A percentile compares a stretch with the other conserved stretches of the same genome.
Evolutionary conservation across 2,888 invertebrate genomes (phyloP).

Genomic region (Lagria hirta): DNA sequence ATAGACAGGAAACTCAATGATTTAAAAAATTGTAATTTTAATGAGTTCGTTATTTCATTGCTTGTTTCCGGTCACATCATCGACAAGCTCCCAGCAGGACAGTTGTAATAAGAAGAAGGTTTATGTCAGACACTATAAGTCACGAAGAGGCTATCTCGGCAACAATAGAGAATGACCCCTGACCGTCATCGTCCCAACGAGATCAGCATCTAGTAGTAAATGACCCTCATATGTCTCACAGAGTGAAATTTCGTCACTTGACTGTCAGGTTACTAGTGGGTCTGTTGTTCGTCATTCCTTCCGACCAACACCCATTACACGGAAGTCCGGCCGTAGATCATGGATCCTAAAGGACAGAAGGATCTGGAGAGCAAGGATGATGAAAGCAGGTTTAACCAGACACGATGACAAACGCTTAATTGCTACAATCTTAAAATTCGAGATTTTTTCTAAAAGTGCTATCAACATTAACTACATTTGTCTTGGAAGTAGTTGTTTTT

Average conservation of each 20-base stretch:
- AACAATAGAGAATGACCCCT: constrained; percentile 31
- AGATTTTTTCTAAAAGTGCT: too few relatives aligned
- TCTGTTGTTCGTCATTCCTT: constrained; percentile 34
- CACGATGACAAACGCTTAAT: too few relatives aligned
- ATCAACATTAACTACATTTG: too few relatives aligned
- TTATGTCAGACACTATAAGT: constrained; percentile 24
- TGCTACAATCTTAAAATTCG: too few relatives aligned
- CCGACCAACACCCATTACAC: constrained; percentile 37
- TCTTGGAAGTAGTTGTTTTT: too few relatives aligned
- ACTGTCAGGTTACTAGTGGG: constrained; percentile 34
- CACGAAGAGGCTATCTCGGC: constrained; percentile 27
- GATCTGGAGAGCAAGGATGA: constrained; percentile 1
- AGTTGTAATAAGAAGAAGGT: constrained; percentile 18
- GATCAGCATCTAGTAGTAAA: constrained; percentile 33
- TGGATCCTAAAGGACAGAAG: constrained; percentile 5
- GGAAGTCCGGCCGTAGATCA: constrained; percentile 34
- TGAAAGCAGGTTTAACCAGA: neutral
- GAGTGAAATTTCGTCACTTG: constrained; percentile 35
- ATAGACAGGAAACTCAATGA: too few relatives aligned
- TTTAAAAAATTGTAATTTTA: constrained; percentile 3
- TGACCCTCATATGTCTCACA: constrained; percentile 31
- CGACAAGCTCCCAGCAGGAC: constrained; percentile 15
- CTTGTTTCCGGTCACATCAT: constrained; percentile 4
- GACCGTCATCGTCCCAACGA: constrained; percentile 28
- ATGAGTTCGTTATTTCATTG: constrained; percentile 8